These are phyloP conservation scores for Lycia hirtaria DNA, from an alignment of 2,888 invertebrate genomes.

Conservation along the genomic window DNA sequence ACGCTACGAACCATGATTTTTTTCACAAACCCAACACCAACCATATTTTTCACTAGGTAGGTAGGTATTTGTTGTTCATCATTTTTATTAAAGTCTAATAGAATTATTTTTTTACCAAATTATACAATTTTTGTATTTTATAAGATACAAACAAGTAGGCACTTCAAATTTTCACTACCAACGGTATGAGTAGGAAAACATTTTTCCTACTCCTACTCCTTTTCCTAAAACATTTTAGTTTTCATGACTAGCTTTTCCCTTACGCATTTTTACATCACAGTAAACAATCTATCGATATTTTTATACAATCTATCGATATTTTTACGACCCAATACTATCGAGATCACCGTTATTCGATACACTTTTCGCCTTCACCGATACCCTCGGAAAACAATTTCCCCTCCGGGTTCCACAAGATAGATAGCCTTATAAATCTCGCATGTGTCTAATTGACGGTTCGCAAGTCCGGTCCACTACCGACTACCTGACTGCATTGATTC, in stretches of 20 bases:
- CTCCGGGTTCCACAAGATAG: constrained; percentile 66
- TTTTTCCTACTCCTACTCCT: too few relatives aligned
- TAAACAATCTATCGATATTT: background rate
- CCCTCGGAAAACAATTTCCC: constrained; percentile 74
- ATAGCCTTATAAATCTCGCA: constrained; percentile 79
- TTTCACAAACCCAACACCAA: too few relatives aligned
- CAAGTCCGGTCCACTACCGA: constrained; percentile 52
- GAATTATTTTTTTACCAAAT: too few relatives aligned
- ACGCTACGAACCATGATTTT: too few relatives aligned
- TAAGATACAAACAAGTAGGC: too few relatives aligned
- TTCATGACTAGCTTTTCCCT: background rate
- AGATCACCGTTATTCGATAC: constrained; percentile 34
- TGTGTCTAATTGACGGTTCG: constrained; percentile 80
- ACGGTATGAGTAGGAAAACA: too few relatives aligned
- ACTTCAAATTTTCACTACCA: too few relatives aligned
- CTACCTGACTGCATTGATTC: constrained; percentile 60
- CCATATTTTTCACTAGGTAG: too few relatives aligned
- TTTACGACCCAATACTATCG: background rate
- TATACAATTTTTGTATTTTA: too few relatives aligned
- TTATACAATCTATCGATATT: background rate
- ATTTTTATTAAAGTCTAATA: too few relatives aligned
- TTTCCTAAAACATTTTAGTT: background rate
- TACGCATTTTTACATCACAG: background rate
- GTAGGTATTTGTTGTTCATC: too few relatives aligned
- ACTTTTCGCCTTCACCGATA: constrained; percentile 32